phyloP scores from a whole-genome alignment of 2,113 vertebrate species.

The Menura novaehollandiae region DNA sequence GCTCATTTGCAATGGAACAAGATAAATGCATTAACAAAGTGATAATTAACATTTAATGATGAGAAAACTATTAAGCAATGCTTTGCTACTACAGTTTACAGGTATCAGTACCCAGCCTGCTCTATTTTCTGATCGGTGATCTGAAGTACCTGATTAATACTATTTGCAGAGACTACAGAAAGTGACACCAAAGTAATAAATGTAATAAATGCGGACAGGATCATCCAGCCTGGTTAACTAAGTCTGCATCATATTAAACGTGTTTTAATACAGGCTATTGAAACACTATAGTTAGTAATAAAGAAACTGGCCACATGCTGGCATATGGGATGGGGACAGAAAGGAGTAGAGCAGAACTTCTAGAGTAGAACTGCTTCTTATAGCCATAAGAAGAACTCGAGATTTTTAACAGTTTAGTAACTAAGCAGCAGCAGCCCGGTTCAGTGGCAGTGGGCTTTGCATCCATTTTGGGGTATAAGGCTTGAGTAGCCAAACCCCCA shows the following conservation, averaged over 20 bases:
- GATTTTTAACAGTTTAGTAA: not conserved
- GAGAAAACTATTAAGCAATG: not conserved
- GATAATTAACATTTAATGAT: not conserved
- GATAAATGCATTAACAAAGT: not conserved
- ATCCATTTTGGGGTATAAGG: not conserved
- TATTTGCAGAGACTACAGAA: not conserved
- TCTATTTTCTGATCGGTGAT: not conserved
- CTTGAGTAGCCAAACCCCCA: too few relatives aligned
- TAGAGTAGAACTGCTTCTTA: too few relatives aligned
- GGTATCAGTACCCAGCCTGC: not conserved
- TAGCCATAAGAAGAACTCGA: not conserved
- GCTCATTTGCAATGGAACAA: not conserved
- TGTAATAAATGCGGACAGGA: not conserved
- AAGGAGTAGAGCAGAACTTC: too few relatives aligned
- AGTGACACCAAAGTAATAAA: not conserved
- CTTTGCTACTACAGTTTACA: not conserved
- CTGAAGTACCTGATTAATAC: not conserved
- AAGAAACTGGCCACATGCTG: not conserved
- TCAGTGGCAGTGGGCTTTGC: not conserved
- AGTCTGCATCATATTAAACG: not conserved
- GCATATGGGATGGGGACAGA: accelerated
- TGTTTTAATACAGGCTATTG: not conserved
- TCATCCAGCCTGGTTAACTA: not conserved
- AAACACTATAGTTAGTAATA: not conserved
- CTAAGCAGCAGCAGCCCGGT: not conserved